Evolutionary conservation across 2,797 vertebrate genomes (phyloP).

Genomic region (Paratrypauchen microcephalus): DNA sequence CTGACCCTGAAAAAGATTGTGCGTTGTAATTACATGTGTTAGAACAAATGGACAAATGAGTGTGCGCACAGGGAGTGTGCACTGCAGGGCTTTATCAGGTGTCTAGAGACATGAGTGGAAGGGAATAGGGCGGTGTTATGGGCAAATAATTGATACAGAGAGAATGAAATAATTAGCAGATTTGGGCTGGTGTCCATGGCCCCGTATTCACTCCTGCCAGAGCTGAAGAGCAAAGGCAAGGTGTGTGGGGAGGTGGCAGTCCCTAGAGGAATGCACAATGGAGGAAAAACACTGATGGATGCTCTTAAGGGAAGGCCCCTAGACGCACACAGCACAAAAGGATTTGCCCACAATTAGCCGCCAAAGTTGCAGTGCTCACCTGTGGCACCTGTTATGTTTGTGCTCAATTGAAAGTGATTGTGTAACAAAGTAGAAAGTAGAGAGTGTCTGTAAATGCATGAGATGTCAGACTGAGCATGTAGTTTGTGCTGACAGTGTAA

Average conservation of each 20-base stretch:
- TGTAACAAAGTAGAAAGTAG: slow-evolving; percentile 32
- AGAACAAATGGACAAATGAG: slow-evolving; percentile 18
- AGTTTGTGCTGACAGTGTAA: slow-evolving; percentile 12
- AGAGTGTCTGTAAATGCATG: slow-evolving; percentile 15
- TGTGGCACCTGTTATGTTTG: slow-evolving; percentile 72
- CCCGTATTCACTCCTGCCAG: slow-evolving; percentile 67
- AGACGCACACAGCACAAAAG: slow-evolving; percentile 74
- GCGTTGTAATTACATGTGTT: slow-evolving; percentile 39
- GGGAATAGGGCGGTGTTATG: slow-evolving; percentile 66
- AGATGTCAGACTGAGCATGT: slow-evolving; percentile 21
- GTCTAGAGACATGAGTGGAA: slow-evolving; percentile 73
- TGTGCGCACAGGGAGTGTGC: slow-evolving; percentile 30
- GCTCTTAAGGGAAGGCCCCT: slow-evolving; percentile 77
- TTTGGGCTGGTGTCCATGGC: slow-evolving; percentile 72
- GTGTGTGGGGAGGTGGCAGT: slow-evolving; percentile 36
- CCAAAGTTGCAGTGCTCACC: slow-evolving; percentile 67
- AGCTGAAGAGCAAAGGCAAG: slow-evolving; percentile 54
- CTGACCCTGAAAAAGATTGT: slow-evolving; percentile 18
- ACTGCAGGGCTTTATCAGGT: slow-evolving; percentile 71
- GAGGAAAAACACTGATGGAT: slow-evolving; percentile 75
- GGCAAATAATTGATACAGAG: slow-evolving; percentile 79
- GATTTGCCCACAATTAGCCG: slow-evolving; percentile 77
- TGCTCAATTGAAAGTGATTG: slow-evolving; percentile 28
- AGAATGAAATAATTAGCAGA: slow-evolving; percentile 84
- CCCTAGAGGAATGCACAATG: slow-evolving; percentile 64